Percentiles rank a stretch among this genome's conserved stretches.
Conservation (phyloP, 2,888 invertebrate genomes). For the Caenorhabditis plicata region DNA sequence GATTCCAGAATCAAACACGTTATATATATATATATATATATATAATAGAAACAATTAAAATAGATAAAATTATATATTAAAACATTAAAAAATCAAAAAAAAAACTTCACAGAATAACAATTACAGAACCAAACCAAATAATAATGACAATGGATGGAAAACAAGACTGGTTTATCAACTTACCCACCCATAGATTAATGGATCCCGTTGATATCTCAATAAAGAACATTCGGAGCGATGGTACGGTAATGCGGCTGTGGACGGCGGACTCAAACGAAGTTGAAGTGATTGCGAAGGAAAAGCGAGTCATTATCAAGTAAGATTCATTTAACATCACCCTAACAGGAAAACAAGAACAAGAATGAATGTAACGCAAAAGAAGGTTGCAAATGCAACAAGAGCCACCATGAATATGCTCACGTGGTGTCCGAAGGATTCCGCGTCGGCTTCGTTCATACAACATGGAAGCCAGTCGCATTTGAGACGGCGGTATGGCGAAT, state of each 20-base stretch:
- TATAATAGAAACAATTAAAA: too few species aligned
- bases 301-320: slow-evolving; percentile 13
- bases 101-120: too few species aligned
- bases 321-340: slow-evolving; percentile 22
- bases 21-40: too few species aligned
- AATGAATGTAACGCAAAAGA: slow-evolving; percentile 55
- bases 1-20: too few species aligned
- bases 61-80: too few species aligned
- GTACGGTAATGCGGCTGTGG: slow-evolving; percentile 17
- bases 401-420: slow-evolving; percentile 57
- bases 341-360: slow-evolving; percentile 52
- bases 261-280: slow-evolving; percentile 23
- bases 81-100: too few species aligned
- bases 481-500: too few species aligned
- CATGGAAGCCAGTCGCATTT: slow-evolving; percentile 51
- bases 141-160: too few species aligned
- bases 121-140: too few species aligned
- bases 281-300: slow-evolving; percentile 23
- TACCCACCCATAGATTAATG: neutral
- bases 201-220: neutral
- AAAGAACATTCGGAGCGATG: too few species aligned
- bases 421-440: slow-evolving; percentile 51
- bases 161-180: too few species aligned
- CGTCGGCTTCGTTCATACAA: slow-evolving; percentile 49
- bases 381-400: slow-evolving; percentile 52